These are phyloP conservation scores for Ornithorhynchus anatinus DNA, from an alignment of 2,113 vertebrate genomes.

Conservation along the genomic window DNA sequence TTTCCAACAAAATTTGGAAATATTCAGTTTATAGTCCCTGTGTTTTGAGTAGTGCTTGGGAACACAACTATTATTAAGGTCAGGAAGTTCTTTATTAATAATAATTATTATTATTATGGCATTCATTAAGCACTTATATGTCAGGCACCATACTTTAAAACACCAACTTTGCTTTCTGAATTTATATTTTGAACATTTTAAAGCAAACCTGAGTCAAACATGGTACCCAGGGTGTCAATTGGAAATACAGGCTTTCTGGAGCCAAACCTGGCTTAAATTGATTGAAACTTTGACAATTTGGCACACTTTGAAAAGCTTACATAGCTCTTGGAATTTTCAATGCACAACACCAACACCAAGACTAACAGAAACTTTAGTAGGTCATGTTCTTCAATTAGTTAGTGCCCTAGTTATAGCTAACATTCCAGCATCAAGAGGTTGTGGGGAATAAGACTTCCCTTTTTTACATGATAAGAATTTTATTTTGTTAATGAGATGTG, in stretches of 20 bases:
- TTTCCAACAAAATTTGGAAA: constrained; percentile 37
- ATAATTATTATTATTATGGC: no score
- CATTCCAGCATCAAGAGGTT: no score
- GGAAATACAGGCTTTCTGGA: constrained; percentile 16
- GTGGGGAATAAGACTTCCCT: no score
- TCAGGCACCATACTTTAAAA: no score
- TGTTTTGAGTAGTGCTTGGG: constrained; percentile 28
- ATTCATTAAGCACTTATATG: no score
- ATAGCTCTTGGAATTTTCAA: neutral
- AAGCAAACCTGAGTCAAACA: constrained; percentile 24
- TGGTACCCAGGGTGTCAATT: neutral
- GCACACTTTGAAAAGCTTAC: neutral
- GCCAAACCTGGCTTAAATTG: neutral
- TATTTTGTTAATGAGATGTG: no score
- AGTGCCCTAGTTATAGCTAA: no score
- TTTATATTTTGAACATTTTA: constrained; percentile 22
- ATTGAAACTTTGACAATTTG: constrained; percentile 10
- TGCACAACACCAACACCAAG: fast-evolving
- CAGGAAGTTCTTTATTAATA: no score
- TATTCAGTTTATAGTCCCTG: neutral
- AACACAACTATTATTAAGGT: neutral
- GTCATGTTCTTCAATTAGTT: no score
- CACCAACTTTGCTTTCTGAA: neutral
- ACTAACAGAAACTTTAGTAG: fast-evolving
- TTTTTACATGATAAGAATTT: no score